phyloP scores from a whole-genome alignment of 1,140 invertebrate genomes.

The Caenorhabditis tropicalis region DNA sequence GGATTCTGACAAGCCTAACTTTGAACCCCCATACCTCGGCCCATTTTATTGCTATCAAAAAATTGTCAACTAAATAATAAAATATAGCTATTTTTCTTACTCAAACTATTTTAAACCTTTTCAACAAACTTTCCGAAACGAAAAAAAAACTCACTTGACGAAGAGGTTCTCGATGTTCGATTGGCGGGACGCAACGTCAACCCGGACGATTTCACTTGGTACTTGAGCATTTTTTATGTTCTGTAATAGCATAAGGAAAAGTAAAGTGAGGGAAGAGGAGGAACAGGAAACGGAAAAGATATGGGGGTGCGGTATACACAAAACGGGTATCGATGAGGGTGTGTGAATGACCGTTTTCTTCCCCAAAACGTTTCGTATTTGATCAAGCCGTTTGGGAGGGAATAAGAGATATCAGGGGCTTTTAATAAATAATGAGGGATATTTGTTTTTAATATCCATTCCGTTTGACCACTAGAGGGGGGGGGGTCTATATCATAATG shows the following conservation, averaged over 20 bases:
- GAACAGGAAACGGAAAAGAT: slow-evolving; percentile 24
- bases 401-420: neutral
- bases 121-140: no score
- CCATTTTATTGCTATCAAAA: no score
- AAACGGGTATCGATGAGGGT: neutral
- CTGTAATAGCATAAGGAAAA: no score
- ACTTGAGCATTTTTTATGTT: slow-evolving; percentile 16
- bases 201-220: slow-evolving; percentile 16
- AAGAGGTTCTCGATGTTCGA: slow-evolving; percentile 8
- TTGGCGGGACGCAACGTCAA: slow-evolving; percentile 8
- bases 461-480: neutral
- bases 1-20: no score
- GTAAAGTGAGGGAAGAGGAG: no score
- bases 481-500: neutral
- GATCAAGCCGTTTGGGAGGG: slow-evolving; percentile 14
- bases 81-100: no score
- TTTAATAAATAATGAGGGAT: neutral
- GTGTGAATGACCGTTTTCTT: slow-evolving; percentile 39
- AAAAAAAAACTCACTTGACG: slow-evolving; percentile 15
- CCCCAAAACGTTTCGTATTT: neutral
- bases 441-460: neutral
- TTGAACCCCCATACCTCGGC: no score
- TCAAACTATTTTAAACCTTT: no score
- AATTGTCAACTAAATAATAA: no score
- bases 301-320: slow-evolving; percentile 35